A percentile compares a stretch with the other conserved stretches of the same genome.
Conservation (phyloP, 2,888 invertebrate species). For the Agriotes lineatus region DNA sequence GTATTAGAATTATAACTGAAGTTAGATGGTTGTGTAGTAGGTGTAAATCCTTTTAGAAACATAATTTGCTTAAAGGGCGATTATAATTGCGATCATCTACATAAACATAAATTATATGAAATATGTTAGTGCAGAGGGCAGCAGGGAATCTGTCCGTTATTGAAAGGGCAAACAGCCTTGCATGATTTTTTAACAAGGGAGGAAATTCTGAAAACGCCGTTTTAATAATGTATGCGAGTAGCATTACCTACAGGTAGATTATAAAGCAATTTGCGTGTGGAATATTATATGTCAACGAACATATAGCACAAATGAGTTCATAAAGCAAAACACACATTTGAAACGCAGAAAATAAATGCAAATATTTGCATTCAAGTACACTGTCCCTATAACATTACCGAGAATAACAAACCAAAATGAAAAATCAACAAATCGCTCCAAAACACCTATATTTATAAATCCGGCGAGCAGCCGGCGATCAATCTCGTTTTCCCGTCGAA, state of each 20-base stretch:
- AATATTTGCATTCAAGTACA: slow-evolving; percentile 43
- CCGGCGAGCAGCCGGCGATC: slow-evolving; percentile 42
- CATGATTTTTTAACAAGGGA: not conserved
- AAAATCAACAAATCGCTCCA: slow-evolving; percentile 56
- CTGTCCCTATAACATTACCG: slow-evolving; percentile 37
- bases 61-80: too few relatives aligned
- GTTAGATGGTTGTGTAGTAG: too few relatives aligned
- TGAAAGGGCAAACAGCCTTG: too few relatives aligned
- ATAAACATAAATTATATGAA: too few relatives aligned
- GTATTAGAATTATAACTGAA: too few relatives aligned
- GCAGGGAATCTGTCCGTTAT: too few relatives aligned
- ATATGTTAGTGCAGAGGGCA: too few relatives aligned
- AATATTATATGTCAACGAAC: slow-evolving; percentile 42
- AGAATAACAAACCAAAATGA: slow-evolving; percentile 50
- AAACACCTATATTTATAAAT: slow-evolving; percentile 58
- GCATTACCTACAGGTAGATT: slow-evolving; percentile 29
- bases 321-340: slow-evolving; percentile 40
- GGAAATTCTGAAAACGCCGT: not conserved
- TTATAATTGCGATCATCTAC: too few relatives aligned
- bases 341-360: slow-evolving; percentile 43
- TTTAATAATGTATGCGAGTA: slow-evolving; percentile 21
- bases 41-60: too few relatives aligned
- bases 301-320: slow-evolving; percentile 36
- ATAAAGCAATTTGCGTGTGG: slow-evolving; percentile 41
- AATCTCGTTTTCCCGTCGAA: slow-evolving; percentile 39